phyloP scores from a whole-genome alignment of 2,888 invertebrate species.

The Yponomeuta plumbellus region DNA sequence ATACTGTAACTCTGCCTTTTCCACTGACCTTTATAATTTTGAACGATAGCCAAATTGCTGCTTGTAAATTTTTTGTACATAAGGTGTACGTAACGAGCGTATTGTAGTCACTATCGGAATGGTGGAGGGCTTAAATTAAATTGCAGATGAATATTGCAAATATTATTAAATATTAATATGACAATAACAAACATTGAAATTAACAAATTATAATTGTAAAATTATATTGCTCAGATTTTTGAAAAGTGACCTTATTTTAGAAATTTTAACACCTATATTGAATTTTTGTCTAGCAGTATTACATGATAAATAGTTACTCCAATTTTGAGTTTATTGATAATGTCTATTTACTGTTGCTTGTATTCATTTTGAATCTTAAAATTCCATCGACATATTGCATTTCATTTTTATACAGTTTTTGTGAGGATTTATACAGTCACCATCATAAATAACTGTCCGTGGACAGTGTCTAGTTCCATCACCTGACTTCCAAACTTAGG shows the following conservation, averaged over 20 bases:
- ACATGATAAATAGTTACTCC: conserved; percentile 15
- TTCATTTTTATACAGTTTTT: conserved; percentile 29
- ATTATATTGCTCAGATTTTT: conserved; percentile 25
- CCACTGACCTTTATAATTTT: conserved; percentile 32
- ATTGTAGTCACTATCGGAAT: conserved; percentile 30
- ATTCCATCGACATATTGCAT: conserved; percentile 46
- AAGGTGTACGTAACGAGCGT: conserved; percentile 29
- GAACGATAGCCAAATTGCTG: conserved; percentile 32
- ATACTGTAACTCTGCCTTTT: conserved; percentile 39
- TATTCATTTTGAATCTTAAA: conserved; percentile 13
- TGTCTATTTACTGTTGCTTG: conserved; percentile 7
- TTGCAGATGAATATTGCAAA: background rate
- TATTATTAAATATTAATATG: background rate
- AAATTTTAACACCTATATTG: background rate
- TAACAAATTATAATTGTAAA: conserved; percentile 15
- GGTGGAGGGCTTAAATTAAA: conserved; percentile 29
- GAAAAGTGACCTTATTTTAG: conserved; percentile 19
- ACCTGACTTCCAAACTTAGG: background rate
- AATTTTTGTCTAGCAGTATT: conserved; percentile 20
- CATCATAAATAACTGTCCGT: background rate
- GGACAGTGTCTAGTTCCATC: background rate
- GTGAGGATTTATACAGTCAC: conserved; percentile 17
- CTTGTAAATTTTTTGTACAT: conserved; percentile 40
- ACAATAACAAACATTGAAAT: conserved; percentile 18
- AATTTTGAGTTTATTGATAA: conserved; percentile 5